Evolutionary conservation across 2,888 invertebrate genomes (phyloP).

Genomic region (Erebia palarica): DNA sequence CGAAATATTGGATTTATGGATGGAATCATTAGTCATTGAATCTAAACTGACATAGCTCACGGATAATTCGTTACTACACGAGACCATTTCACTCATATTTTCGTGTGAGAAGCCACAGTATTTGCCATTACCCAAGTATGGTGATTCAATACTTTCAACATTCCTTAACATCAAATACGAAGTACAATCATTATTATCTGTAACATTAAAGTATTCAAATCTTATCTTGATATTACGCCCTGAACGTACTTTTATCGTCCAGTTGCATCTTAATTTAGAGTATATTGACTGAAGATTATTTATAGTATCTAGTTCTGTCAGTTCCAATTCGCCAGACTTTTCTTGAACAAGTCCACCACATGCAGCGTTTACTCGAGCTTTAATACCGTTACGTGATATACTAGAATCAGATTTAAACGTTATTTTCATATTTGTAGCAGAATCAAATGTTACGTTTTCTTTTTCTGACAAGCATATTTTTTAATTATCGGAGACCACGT

Average conservation of each 20-base stretch:
- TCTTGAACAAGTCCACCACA: slow-evolving; percentile 88
- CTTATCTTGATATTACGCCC: slow-evolving; percentile 87
- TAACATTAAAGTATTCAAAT: slow-evolving; percentile 84
- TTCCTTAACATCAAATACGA: slow-evolving; percentile 85
- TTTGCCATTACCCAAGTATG: slow-evolving; percentile 87
- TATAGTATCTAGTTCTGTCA: slow-evolving; percentile 48
- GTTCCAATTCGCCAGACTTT: slow-evolving; percentile 80
- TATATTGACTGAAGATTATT: slow-evolving; percentile 4
- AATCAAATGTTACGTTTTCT: slow-evolving; percentile 54
- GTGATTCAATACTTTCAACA: slow-evolving; percentile 87
- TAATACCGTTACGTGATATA: slow-evolving; percentile 86
- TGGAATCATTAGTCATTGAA: slow-evolving; percentile 7
- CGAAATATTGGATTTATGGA: too few relatives aligned
- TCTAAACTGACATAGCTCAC: slow-evolving; percentile 51
- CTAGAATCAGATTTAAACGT: slow-evolving; percentile 85
- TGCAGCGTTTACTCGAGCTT: slow-evolving; percentile 75
- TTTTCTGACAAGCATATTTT: slow-evolving; percentile 77
- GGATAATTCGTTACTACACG: slow-evolving; percentile 83
- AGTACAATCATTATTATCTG: slow-evolving; percentile 60
- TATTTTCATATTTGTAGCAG: slow-evolving; percentile 84
- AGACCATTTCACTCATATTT: slow-evolving; percentile 69
- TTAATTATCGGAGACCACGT: slow-evolving; percentile 79
- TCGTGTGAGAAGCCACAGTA: slow-evolving; percentile 84
- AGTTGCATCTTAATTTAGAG: slow-evolving; percentile 82
- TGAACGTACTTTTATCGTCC: slow-evolving; percentile 87